Conservation (phyloP, 2,113 vertebrate species). For the Zingel zingel region DNA sequence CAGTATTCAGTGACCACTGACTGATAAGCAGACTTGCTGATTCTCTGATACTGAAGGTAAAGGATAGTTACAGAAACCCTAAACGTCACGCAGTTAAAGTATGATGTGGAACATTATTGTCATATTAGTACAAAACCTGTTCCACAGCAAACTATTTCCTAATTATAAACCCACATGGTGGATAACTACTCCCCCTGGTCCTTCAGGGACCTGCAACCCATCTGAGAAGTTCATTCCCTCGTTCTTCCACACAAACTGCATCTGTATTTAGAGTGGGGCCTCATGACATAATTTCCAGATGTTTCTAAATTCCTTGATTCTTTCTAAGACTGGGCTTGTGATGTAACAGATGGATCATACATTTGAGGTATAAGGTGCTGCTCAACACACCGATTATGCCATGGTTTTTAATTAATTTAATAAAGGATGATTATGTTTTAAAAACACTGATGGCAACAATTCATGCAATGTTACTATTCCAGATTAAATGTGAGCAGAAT, state of each 20-base stretch:
- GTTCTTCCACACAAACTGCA: constrained; percentile 57
- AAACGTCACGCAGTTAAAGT: not conserved
- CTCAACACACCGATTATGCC: not conserved
- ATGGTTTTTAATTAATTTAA: not conserved
- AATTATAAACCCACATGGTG: constrained; percentile 47
- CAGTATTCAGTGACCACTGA: constrained; percentile 1
- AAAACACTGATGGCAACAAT: not conserved
- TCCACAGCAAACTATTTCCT: constrained; percentile 10
- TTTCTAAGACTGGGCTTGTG: constrained; percentile 15
- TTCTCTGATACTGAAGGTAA: not conserved
- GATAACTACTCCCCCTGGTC: constrained; percentile 20
- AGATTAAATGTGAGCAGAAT: not conserved
- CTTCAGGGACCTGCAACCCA: constrained; percentile 34
- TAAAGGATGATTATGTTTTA: not conserved
- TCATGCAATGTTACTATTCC: not conserved
- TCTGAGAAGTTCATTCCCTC: constrained; percentile 69
- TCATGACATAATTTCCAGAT: constrained; percentile 71
- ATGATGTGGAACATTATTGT: not conserved
- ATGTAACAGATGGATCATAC: constrained; percentile 26
- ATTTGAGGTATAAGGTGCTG: not conserved
- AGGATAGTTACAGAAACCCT: not conserved
- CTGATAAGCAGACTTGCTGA: not conserved
- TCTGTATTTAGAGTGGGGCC: constrained; percentile 61
- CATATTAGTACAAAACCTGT: constrained; percentile 27
- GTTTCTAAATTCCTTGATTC: constrained; percentile 52